These are phyloP conservation scores for Penaeus indicus DNA, from an alignment of 1,140 invertebrate genomes.

Conservation along the genomic window DNA sequence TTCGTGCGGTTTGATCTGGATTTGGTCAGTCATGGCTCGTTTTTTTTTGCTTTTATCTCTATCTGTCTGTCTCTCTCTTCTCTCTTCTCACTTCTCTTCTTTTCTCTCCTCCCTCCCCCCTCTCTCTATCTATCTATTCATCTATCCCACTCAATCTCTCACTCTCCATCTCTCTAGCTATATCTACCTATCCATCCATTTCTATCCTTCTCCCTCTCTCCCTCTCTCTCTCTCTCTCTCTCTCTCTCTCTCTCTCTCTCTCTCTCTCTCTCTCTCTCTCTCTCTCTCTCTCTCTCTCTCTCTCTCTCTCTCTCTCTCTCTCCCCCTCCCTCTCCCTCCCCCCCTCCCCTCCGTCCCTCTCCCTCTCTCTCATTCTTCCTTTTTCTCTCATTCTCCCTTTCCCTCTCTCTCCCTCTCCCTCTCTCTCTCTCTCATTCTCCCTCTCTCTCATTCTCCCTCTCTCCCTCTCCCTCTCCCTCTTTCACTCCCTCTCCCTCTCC, in stretches of 20 bases:
- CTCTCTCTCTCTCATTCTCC: background rate
- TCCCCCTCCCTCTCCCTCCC: background rate
- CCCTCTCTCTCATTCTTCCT: background rate
- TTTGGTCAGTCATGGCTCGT: too few relatives aligned
- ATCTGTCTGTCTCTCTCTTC: too few relatives aligned
- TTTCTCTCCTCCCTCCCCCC: too few relatives aligned
- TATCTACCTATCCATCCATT: background rate
- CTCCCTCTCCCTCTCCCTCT: background rate
- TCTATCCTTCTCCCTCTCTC: background rate
- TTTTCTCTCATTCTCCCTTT: background rate
- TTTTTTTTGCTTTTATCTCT: too few relatives aligned
- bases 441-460: background rate
- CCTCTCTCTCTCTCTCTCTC: background rate
- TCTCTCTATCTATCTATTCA: too few relatives aligned
- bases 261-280: background rate
- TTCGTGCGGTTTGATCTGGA: too few relatives aligned
- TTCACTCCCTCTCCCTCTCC: background rate
- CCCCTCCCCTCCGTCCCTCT: background rate
- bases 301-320: background rate
- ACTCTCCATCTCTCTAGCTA: too few relatives aligned
- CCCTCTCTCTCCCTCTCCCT: background rate
- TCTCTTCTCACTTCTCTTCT: too few relatives aligned
- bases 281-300: slow-evolving; percentile 2
- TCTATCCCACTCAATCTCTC: too few relatives aligned
- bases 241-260: background rate